phyloP scores from a whole-genome alignment of 2,888 invertebrate genomes.

The Alloplasta piceator region DNA sequence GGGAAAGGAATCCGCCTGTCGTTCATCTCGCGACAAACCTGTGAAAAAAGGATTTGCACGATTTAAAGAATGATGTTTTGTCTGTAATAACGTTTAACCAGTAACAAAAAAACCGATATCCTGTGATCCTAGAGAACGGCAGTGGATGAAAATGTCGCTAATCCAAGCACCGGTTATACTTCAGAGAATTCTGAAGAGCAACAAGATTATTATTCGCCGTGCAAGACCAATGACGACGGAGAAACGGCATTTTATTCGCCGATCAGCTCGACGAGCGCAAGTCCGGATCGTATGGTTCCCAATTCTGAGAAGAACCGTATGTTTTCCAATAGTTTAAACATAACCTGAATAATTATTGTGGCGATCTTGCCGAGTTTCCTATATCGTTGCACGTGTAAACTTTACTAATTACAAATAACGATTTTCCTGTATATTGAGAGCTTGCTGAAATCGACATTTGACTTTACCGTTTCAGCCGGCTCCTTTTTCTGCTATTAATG shows the following conservation, averaged over 20 bases:
- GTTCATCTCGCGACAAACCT: too few species aligned
- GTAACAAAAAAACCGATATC: not conserved
- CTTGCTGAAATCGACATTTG: not conserved
- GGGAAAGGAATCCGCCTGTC: too few species aligned
- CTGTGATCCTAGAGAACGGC: constrained; percentile 50
- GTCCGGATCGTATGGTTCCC: constrained; percentile 71
- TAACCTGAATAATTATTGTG: not conserved
- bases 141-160: constrained; percentile 58
- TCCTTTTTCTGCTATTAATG: not conserved
- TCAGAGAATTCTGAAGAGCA: constrained; percentile 59
- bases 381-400: not conserved
- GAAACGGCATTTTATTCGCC: constrained; percentile 77
- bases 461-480: not conserved
- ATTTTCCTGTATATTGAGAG: not conserved
- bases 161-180: constrained; percentile 59
- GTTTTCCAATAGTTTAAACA: constrained; percentile 63
- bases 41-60: too few species aligned
- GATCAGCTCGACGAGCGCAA: constrained; percentile 76
- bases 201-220: constrained; percentile 68
- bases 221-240: constrained; percentile 69
- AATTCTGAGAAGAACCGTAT: constrained; percentile 69
- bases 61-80: too few species aligned
- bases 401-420: not conserved
- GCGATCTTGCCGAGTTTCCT: not conserved
- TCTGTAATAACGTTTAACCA: not conserved